Evolutionary conservation across 1,140 invertebrate species (phyloP).

Genomic region (Alviniconcha marisindica): DNA sequence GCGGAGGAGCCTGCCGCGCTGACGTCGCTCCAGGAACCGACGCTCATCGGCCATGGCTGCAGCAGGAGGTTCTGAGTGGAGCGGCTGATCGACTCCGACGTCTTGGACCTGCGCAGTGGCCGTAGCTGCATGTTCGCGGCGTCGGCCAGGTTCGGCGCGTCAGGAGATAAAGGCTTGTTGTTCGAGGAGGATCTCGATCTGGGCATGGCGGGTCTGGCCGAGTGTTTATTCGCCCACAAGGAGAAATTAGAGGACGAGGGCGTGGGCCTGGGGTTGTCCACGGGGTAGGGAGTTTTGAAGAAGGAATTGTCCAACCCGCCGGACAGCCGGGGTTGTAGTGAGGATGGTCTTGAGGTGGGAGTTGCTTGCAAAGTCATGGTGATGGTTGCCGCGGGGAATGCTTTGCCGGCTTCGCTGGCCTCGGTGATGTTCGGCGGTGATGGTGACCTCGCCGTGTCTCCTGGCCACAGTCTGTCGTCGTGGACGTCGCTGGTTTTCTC

Average conservation of each 20-base stretch:
- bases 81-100: not conserved
- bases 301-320: not conserved
- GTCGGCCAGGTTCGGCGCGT: not conserved
- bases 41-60: not conserved
- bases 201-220: not conserved
- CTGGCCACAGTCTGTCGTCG: not conserved
- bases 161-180: not conserved
- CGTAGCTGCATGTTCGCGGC: no score
- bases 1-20: not conserved
- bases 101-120: slow-evolving; percentile 7
- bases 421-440: no score
- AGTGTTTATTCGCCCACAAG: no score
- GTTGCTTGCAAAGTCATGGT: not conserved
- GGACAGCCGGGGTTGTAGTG: not conserved
- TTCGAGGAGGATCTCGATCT: not conserved
- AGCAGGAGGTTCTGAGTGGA: no score
- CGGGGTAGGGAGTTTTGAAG: slow-evolving; percentile 4
- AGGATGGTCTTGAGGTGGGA: not conserved
- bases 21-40: not conserved
- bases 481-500: not conserved
- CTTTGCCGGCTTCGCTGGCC: not conserved
- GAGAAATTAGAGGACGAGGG: not conserved
- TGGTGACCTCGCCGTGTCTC: no score
- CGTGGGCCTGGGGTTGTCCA: not conserved
- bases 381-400: no score